Evolutionary conservation across 37 sponge, comb jelly and placozoan species (phyloP), one percentile per base, ranked within the genome.

Genomic region (Geodia barretti): DNA sequence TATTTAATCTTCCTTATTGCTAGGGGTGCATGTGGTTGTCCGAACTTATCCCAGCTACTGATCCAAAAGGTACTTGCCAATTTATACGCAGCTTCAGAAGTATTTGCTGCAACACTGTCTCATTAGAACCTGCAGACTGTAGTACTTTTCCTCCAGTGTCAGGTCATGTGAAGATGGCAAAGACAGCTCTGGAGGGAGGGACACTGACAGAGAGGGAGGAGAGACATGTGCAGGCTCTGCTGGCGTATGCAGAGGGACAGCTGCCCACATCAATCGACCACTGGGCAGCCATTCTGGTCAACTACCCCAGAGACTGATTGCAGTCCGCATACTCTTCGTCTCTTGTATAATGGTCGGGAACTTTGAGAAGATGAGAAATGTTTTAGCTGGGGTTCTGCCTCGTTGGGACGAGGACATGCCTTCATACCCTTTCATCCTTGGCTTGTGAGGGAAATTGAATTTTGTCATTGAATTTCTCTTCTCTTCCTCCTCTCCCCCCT

Each of bases 381-480:
- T 37, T 1, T 20, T 83, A 72, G 73, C 87, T 19, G 38, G 83
- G 28, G 68, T 77, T 0, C 66, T 86, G 29, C 78, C 83, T 24
- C 67, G 47, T 38, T 91, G 91, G 91, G 74, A 39, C 23, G 78
- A 86, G 33, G 79, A 82, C 25, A 86, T 59, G 71, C 35, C 58
- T 25, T 65, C 74, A 1, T 91, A 91, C 41, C 83, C 83, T 20
- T 78, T 58, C 75, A 72, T 91, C 35, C 73, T 83, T 4, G 78
- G 73, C 39, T 81, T 82, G 91, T 91, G 32, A 79, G 91, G 8
- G n/a, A n/a, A n/a, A n/a, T n/a, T n/a, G n/a, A n/a, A n/a, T 25
- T 1, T 9, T 54, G 32, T 58, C 1, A 28, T 4, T 5, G 26
- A 47, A 23, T 29, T 74, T 74, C 58, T 9, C 7, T 28, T 47